Conservation (phyloP, 2,113 vertebrate species). For the Verasper variegatus region DNA sequence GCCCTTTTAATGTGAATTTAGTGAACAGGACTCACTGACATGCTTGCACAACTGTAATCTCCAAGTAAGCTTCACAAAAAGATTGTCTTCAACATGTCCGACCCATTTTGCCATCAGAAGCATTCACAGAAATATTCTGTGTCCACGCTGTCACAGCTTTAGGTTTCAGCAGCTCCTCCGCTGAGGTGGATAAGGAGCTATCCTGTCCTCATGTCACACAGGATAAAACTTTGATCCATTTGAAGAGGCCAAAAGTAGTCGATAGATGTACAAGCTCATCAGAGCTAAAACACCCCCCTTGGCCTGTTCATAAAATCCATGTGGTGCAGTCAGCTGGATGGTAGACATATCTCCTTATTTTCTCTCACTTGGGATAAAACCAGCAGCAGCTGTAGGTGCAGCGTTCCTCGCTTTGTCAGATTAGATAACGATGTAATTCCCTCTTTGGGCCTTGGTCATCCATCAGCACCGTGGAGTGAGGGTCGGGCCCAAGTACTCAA, state of each 20-base stretch:
- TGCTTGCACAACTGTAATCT: constrained; percentile 1
- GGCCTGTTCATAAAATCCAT: constrained; percentile 27
- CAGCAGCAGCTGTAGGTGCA: constrained; percentile 17
- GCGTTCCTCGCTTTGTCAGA: constrained; percentile 42
- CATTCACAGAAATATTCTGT: background rate
- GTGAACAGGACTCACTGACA: background rate
- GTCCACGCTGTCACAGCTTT: background rate
- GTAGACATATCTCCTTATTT: constrained; percentile 36
- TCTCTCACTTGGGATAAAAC: constrained; percentile 3
- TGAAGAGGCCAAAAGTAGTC: constrained; percentile 20
- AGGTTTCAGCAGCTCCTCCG: constrained; percentile 10
- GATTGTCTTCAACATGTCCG: background rate
- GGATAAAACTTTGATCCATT: constrained; percentile 45
- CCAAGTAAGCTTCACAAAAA: background rate
- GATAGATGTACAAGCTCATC: background rate
- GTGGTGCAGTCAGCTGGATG: constrained; percentile 27
- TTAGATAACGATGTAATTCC: constrained; percentile 66
- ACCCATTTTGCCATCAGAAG: constrained; percentile 2
- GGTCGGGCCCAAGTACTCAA: constrained; percentile 22
- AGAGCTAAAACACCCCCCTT: background rate
- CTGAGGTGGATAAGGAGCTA: constrained; percentile 14
- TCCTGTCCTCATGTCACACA: constrained; percentile 32
- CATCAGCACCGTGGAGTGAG: constrained; percentile 39
- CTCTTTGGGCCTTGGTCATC: constrained; percentile 40
- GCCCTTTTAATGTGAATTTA: constrained; percentile 3